A percentile compares a stretch with the other conserved stretches of the same genome.
Conservation (phyloP, 2,797 vertebrate genomes). For the Fistularia commersonii region DNA sequence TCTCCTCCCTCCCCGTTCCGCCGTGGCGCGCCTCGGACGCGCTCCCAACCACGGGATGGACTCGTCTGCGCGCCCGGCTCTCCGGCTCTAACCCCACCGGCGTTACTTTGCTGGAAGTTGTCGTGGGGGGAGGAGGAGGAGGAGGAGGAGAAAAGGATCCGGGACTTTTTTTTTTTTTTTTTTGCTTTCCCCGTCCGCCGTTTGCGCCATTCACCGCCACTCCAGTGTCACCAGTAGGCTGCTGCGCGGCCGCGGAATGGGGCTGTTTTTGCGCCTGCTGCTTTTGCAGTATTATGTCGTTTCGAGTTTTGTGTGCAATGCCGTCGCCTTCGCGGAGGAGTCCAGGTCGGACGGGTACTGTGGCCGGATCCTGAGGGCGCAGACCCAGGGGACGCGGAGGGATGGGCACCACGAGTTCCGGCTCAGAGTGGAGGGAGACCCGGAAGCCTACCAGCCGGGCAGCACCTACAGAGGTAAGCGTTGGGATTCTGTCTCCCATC, state of each 20-base stretch:
- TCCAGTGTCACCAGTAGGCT: constrained; percentile 1
- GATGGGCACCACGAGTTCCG: constrained; percentile 93
- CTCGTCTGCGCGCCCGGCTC: constrained; percentile 3
- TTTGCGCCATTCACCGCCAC: neutral
- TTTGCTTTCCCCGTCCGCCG: too few relatives aligned
- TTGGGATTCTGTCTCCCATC: constrained; percentile 1
- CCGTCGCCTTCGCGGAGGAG: constrained; percentile 83
- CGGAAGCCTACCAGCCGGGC: constrained; percentile 88
- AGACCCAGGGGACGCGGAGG: constrained; percentile 84
- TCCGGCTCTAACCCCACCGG: too few relatives aligned
- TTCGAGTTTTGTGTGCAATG: constrained; percentile 71
- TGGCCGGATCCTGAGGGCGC: constrained; percentile 87
- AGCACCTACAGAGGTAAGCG: constrained; percentile 84
- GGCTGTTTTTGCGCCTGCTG: constrained; percentile 64
- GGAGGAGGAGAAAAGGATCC: too few relatives aligned
- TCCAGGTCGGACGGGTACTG: constrained; percentile 87
- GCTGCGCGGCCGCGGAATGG: constrained; percentile 62
- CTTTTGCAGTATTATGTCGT: constrained; percentile 75
- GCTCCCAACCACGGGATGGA: constrained; percentile 42
- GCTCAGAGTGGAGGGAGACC: constrained; percentile 90
- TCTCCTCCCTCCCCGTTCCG: constrained; percentile 2
- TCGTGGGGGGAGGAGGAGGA: too few relatives aligned
- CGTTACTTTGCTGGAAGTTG: too few relatives aligned
- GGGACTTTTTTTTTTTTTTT: too few relatives aligned
- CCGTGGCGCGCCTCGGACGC: constrained; percentile 34